Percentiles rank a stretch among this genome's conserved stretches.
Evolutionary conservation across 2,113 vertebrate species (phyloP).

Genomic region (Formicarius rufipectus): DNA sequence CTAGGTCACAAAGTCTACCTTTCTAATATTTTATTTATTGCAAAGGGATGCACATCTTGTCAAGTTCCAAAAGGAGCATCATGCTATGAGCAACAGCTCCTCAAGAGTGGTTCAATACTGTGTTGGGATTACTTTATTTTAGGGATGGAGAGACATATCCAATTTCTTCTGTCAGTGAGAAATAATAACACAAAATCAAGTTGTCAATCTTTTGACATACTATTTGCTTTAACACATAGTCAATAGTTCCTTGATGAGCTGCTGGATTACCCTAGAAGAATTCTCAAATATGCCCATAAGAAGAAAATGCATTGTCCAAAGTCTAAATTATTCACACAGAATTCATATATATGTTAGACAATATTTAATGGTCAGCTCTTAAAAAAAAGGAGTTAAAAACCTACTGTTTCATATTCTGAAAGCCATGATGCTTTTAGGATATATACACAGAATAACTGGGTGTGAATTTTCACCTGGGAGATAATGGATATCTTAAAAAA

Average conservation of each 20-base stretch:
- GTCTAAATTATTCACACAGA: neutral
- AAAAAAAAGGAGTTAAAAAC: neutral
- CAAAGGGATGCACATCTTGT: neutral
- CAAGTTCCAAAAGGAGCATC: neutral
- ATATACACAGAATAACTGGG: neutral
- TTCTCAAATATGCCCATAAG: neutral
- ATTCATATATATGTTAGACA: neutral
- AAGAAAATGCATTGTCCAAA: neutral
- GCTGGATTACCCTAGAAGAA: neutral
- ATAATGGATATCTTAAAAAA: too few species aligned
- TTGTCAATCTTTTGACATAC: neutral
- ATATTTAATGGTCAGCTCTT: neutral
- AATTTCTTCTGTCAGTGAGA: neutral
- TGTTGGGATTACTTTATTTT: neutral
- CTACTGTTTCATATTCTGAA: neutral
- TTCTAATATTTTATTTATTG: slow-evolving; percentile 28
- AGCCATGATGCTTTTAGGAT: neutral
- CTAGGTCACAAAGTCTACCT: neutral
- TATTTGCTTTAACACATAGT: neutral
- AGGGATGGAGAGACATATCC: neutral
- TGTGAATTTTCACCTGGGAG: neutral
- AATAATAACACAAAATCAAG: slow-evolving; percentile 5
- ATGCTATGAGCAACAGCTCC: neutral
- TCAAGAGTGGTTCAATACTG: neutral
- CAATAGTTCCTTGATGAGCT: neutral